Percentiles rank a stretch among this genome's conserved stretches.
phyloP scores from a whole-genome alignment of 2,888 invertebrate species.

The Augochlorella aurata region DNA sequence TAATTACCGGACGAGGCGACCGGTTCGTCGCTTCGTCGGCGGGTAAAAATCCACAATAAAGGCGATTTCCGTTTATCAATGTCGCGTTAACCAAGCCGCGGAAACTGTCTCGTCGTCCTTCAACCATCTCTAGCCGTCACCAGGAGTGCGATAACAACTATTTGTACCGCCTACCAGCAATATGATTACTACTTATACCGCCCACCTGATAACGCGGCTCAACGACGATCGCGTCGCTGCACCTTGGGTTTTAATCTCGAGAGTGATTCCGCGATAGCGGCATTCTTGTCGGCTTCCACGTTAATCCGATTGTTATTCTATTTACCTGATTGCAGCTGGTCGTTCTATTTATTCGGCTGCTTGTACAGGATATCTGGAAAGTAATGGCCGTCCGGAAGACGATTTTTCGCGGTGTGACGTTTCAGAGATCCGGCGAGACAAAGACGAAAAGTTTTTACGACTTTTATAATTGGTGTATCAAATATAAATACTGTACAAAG shows the following conservation, averaged over 20 bases:
- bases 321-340: constrained; percentile 1
- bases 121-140: too few relatives aligned
- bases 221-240: too few relatives aligned
- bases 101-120: constrained; percentile 24
- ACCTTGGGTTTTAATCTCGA: constrained; percentile 20
- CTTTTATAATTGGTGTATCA: too few relatives aligned
- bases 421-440: too few relatives aligned
- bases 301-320: constrained; percentile 23
- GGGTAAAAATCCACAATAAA: constrained; percentile 55
- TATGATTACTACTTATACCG: constrained; percentile 4
- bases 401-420: background rate
- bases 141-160: constrained; percentile 34
- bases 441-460: too few relatives aligned
- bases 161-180: background rate
- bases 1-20: constrained; percentile 50
- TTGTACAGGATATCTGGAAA: background rate
- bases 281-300: background rate
- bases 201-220: constrained; percentile 16
- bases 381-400: background rate
- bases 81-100: constrained; percentile 34
- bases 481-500: too few relatives aligned
- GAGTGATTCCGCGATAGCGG: constrained; percentile 3
- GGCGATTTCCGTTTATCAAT: constrained; percentile 36
- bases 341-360: background rate
- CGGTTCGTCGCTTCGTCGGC: constrained; percentile 44